Evolutionary conservation across 1,140 invertebrate genomes (phyloP), one percentile per base, ranked within the genome.

Genomic region (Chlorops oryzae): DNA sequence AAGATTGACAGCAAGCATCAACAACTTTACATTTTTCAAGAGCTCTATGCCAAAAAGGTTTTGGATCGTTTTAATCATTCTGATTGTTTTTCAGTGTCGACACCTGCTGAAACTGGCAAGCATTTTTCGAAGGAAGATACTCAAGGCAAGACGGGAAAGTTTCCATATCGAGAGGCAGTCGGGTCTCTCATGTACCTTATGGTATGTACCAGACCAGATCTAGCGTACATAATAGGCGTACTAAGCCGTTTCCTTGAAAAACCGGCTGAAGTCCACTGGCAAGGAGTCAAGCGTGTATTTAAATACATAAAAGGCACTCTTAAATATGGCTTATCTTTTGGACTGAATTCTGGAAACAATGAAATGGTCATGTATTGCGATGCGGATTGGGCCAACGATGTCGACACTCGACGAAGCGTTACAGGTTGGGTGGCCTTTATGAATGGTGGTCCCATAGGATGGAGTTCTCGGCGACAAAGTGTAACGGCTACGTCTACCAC

Each of bases 401-500:
- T 55, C 21, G 45, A 65, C 9, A 55, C 58, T 32, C 52, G 73
- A 44, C 65, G 63, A 47, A 74, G 65, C 7, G 65, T 15, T 12
- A 22, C 23, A 22, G 53, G 48, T 20, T 70, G 60, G 53, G 45
- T 73, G 9, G 70, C 71, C 52, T 46, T 61, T 13, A 38, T 70
- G 37, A 57, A 52, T 50, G 62, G 59, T 43, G 67, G 55, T n/a
- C 47, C 67, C 25, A 51, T 75, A 10, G 53, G 65, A 21, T 78
- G 74, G 75, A 56, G 55, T 34, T 66, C 59, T 15, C 63, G 59
- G 35, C 73, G 74, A 50, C 77, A 77, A 64, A 51, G 52, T 34
- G 60, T 62, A 20, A 70, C 75, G 10, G 66, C 73, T 20, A 58
- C 74, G 32, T 75, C 74, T 5, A 72, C 73, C 10, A 76, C 71